Evolutionary conservation across 2,888 invertebrate genomes (phyloP).

Genomic region (Pachliopta kotzebuea): DNA sequence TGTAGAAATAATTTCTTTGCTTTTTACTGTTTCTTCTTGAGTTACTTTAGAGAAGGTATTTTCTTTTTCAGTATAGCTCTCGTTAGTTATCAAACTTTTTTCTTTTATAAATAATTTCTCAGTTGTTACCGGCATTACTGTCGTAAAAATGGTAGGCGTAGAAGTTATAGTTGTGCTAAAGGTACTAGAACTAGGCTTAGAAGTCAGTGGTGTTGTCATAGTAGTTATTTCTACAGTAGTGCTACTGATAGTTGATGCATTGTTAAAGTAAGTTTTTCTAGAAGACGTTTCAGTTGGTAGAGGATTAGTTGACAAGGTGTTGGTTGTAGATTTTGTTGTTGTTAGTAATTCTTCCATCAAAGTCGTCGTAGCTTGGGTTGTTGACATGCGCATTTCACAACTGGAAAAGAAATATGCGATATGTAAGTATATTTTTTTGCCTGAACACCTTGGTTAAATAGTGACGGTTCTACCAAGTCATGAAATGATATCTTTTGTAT

Average conservation of each 20-base stretch:
- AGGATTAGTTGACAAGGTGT: slow-evolving; percentile 31
- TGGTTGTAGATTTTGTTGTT: slow-evolving; percentile 49
- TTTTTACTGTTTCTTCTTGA: slow-evolving; percentile 10
- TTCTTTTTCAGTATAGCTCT: neutral
- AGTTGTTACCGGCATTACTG: slow-evolving; percentile 30
- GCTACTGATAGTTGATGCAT: slow-evolving; percentile 23
- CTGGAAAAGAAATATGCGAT: slow-evolving; percentile 49
- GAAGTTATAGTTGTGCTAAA: slow-evolving; percentile 31
- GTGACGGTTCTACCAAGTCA: no score
- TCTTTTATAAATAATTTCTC: slow-evolving; percentile 9
- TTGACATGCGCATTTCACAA: slow-evolving; percentile 63
- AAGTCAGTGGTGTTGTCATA: slow-evolving; percentile 35
- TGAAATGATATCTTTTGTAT: no score
- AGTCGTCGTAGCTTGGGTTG: slow-evolving; percentile 51
- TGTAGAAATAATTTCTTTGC: slow-evolving; percentile 31
- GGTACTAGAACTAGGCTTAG: slow-evolving; percentile 22
- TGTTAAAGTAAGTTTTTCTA: slow-evolving; percentile 14
- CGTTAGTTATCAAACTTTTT: neutral
- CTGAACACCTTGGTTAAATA: no score
- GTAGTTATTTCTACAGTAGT: slow-evolving; percentile 35
- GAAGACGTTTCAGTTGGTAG: slow-evolving; percentile 34
- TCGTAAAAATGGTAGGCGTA: slow-evolving; percentile 28
- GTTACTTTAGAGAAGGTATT: neutral
- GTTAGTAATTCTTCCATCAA: slow-evolving; percentile 63
- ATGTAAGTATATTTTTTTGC: no score